These are phyloP conservation scores for Cotesia glomerata DNA, from an alignment of 1,140 invertebrate genomes.

Conservation along the genomic window DNA sequence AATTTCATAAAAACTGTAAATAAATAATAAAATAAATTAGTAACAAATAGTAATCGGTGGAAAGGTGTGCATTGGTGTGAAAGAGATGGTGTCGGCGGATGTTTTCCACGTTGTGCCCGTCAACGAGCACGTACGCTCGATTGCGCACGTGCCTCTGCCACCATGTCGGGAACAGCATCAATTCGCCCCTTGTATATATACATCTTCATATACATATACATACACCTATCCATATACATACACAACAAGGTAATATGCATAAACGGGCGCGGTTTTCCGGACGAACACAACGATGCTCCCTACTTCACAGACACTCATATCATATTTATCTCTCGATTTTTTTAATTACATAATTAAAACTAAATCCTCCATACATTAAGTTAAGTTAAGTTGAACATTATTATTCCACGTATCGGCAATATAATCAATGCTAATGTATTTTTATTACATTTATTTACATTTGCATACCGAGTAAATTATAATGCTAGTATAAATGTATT, in stretches of 20 bases:
- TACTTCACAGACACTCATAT: background rate
- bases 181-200: background rate
- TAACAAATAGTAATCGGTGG: background rate
- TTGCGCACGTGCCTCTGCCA: conserved; percentile 19
- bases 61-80: background rate
- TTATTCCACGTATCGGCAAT: too few species aligned
- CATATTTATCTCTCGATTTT: too few species aligned
- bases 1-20: background rate
- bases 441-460: background rate
- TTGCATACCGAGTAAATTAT: background rate
- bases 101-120: conserved; percentile 20
- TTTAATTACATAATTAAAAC: too few species aligned
- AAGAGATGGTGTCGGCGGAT: background rate
- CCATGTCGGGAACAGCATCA: background rate
- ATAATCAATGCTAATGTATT: background rate
- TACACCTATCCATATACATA: background rate
- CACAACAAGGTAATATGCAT: conserved; percentile 16
- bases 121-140: conserved; percentile 20
- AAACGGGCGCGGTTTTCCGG: conserved; percentile 18
- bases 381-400: too few species aligned
- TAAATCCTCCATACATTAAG: too few species aligned
- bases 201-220: background rate
- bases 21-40: background rate
- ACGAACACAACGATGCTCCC: conserved; percentile 2
- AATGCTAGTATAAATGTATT: too few species aligned